These are phyloP conservation scores for Troides helena DNA, from an alignment of 2,888 invertebrate species.

Conservation along the genomic window DNA sequence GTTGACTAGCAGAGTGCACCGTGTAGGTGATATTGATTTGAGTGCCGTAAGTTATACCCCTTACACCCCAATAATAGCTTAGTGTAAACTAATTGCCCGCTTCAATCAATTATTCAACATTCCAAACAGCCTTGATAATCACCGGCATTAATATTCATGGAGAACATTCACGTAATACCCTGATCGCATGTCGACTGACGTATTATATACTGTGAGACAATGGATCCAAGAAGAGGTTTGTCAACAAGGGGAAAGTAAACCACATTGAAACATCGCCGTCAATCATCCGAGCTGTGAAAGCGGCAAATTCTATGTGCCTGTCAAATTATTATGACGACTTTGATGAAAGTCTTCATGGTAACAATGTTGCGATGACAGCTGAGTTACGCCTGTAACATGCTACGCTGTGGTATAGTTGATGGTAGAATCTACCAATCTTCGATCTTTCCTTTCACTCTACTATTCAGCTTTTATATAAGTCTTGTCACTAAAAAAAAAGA, in stretches of 20 bases:
- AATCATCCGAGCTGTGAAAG: slow-evolving; percentile 37
- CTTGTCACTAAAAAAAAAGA: too few relatives aligned
- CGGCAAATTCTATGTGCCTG: slow-evolving; percentile 32
- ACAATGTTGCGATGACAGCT: slow-evolving; percentile 21
- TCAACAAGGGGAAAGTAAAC: slow-evolving; percentile 24
- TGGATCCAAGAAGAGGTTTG: slow-evolving; percentile 8
- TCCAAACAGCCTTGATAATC: background rate
- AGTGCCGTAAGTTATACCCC: too few relatives aligned
- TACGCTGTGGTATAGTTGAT: too few relatives aligned
- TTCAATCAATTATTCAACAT: background rate
- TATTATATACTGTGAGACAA: slow-evolving; percentile 7
- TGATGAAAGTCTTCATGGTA: slow-evolving; percentile 27
- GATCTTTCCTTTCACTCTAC: too few relatives aligned
- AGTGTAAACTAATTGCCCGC: too few relatives aligned
- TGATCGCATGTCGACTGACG: slow-evolving; percentile 6
- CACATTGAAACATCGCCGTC: slow-evolving; percentile 25
- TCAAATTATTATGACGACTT: slow-evolving; percentile 39
- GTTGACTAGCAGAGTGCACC: too few relatives aligned
- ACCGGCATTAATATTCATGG: slow-evolving; percentile 6
- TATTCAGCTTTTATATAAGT: too few relatives aligned
- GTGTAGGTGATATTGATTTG: too few relatives aligned
- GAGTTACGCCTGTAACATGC: slow-evolving; percentile 1
- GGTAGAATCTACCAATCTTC: too few relatives aligned
- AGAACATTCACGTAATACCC: slow-evolving; percentile 2
- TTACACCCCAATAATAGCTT: too few relatives aligned